These are phyloP conservation scores for Ascaphus truei DNA, from an alignment of 2,113 vertebrate species.

Conservation along the genomic window DNA sequence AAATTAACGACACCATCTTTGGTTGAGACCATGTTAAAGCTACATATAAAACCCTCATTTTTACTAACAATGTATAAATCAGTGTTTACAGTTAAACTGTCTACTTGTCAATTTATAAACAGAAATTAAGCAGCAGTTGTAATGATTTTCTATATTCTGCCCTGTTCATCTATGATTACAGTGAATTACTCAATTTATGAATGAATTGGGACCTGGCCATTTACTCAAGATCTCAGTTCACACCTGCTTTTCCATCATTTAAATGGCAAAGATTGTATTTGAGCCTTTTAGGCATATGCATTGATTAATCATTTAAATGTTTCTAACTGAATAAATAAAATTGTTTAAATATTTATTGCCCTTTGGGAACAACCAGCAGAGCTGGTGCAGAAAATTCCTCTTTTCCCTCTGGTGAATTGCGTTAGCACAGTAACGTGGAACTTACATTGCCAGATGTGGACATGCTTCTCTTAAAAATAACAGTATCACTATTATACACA, in stretches of 20 bases:
- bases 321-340: constrained; percentile 47
- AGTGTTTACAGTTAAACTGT: too few relatives aligned
- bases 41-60: too few relatives aligned
- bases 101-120: too few relatives aligned
- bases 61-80: too few relatives aligned
- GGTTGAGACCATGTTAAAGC: too few relatives aligned
- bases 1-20: too few relatives aligned
- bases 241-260: constrained; percentile 6
- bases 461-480: constrained; percentile 66
- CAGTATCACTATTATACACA: constrained; percentile 52
- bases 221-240: neutral
- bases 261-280: constrained; percentile 2
- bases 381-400: constrained; percentile 38
- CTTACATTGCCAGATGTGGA: constrained; percentile 59
- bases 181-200: neutral
- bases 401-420: constrained; percentile 41
- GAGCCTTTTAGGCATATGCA: constrained; percentile 4
- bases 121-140: too few relatives aligned
- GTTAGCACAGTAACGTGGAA: constrained; percentile 42
- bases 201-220: neutral
- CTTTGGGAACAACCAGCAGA: constrained; percentile 30
- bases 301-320: constrained; percentile 43
- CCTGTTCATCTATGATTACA: too few relatives aligned
- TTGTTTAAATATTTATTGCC: constrained; percentile 43
- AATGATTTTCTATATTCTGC: too few relatives aligned